phyloP scores from a whole-genome alignment of 2,797 vertebrate genomes.

The Poeciliopsis turneri region DNA sequence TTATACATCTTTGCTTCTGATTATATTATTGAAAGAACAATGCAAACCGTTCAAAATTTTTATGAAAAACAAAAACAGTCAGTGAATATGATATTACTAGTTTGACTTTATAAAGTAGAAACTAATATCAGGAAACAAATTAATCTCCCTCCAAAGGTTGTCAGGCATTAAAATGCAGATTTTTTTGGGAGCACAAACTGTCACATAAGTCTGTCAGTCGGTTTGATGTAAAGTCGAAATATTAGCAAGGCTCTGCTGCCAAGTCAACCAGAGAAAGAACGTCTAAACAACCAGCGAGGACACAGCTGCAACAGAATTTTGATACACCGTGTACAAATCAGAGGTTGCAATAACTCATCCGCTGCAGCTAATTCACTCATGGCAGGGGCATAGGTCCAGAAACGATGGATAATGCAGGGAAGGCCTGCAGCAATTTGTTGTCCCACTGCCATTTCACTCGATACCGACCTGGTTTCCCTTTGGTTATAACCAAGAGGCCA shows the following conservation, averaged over 20 bases:
- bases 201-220: slow-evolving; percentile 21
- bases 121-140: slow-evolving; percentile 11
- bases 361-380: slow-evolving; percentile 83
- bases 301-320: slow-evolving; percentile 76
- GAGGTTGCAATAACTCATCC: slow-evolving; percentile 85
- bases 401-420: slow-evolving; percentile 82
- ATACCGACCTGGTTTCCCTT: slow-evolving; percentile 77
- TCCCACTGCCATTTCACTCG: slow-evolving; percentile 81
- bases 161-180: slow-evolving; percentile 32
- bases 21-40: background rate
- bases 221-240: slow-evolving; percentile 39
- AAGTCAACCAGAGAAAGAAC: slow-evolving; percentile 62
- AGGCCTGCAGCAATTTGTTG: slow-evolving; percentile 81
- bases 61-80: background rate
- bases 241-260: slow-evolving; percentile 35
- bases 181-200: slow-evolving; percentile 12
- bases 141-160: slow-evolving; percentile 9
- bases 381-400: slow-evolving; percentile 77
- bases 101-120: background rate
- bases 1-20: too few relatives aligned
- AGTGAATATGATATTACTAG: background rate
- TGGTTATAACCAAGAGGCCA: slow-evolving; percentile 76
- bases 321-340: slow-evolving; percentile 81
- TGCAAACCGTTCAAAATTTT: background rate
- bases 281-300: slow-evolving; percentile 62